Percentiles rank a stretch among this genome's conserved stretches.
Conservation (phyloP, 2,113 vertebrate genomes). For the Pyrgilauda ruficollis region DNA sequence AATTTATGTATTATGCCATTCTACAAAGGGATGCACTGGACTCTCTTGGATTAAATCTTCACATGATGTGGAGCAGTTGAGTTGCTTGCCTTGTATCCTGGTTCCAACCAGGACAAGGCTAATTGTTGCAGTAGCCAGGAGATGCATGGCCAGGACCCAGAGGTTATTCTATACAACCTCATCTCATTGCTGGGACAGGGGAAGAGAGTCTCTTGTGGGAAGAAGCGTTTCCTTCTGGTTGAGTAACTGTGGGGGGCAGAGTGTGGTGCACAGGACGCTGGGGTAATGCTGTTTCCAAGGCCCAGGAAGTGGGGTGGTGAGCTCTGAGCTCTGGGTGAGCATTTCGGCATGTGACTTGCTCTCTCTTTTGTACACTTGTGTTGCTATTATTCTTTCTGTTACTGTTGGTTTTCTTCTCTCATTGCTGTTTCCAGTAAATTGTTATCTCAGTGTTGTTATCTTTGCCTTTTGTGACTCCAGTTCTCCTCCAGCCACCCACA, state of each 20-base stretch:
- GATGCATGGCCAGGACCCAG: background rate
- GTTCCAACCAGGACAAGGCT: background rate
- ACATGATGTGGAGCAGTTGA: background rate
- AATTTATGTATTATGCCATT: background rate
- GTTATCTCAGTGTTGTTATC: background rate
- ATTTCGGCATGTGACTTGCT: background rate
- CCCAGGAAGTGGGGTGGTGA: background rate
- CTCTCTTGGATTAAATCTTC: background rate
- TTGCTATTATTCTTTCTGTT: background rate
- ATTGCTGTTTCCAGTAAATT: background rate
- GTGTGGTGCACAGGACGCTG: accelerated
- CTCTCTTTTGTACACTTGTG: background rate
- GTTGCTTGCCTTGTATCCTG: background rate
- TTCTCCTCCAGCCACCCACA: background rate
- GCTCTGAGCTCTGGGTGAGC: background rate
- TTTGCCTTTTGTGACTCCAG: background rate
- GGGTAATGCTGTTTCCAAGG: background rate
- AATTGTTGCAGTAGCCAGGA: background rate
- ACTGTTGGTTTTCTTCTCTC: background rate
- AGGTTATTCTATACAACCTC: background rate
- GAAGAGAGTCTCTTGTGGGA: background rate
- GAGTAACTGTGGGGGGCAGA: background rate
- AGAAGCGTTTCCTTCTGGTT: background rate
- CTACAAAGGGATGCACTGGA: background rate
- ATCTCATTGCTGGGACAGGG: accelerated